Base-by-base conservation (phyloP, 2,888 invertebrate genomes). In the Sisyra terminalis region DNA sequence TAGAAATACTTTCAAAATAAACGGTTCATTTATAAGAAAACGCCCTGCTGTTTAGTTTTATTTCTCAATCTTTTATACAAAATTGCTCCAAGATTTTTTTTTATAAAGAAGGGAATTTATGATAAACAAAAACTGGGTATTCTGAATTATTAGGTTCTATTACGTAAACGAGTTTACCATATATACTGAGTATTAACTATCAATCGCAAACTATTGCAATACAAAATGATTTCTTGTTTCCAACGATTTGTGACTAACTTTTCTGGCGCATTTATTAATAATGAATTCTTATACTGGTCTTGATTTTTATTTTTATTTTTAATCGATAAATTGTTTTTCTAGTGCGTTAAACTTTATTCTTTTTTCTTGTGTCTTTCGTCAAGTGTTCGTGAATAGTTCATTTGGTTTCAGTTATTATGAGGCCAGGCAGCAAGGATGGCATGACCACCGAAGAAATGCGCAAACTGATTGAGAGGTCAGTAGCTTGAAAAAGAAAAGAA, bases 381-480 rank as follows among this genome's bases (percentile, higher is more conserved):
- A 30, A 34, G 34, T 41, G 41, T 30, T 41, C 24, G 41, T 50
- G 52, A 57, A 59, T 62, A 57, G 64, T 59, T 67, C 65, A 67
- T 67, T 66, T 66, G 64, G 65, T 67, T 66, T 67, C 71, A 71
- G 72, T 73, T 68, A 67, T 71, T 64, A 63, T 65, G 64, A 73
- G 71, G 70, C 69, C 69, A 67, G 71, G 70, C 67, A 66, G 69
- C 73, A 87, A 87, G 85, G 87, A 88, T 78, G 84, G 83, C 73
- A 80, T 86, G 79, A 79, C 85, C 71, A 85, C 82, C 70, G 90
- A 89, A 75, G 89, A 89, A 78, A 88, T 89, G 85, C 82, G 90
- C 73, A 89, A 88, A 79, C 84, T 89, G 72, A 85, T 90, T 73
- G 90, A 90, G 80, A 89, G 88, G 89, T 89, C 78, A 85, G 78